Evolutionary conservation across 2,797 vertebrate genomes (phyloP), one percentile per base, ranked within the genome.

Genomic region (Micromesistius poutassou): DNA sequence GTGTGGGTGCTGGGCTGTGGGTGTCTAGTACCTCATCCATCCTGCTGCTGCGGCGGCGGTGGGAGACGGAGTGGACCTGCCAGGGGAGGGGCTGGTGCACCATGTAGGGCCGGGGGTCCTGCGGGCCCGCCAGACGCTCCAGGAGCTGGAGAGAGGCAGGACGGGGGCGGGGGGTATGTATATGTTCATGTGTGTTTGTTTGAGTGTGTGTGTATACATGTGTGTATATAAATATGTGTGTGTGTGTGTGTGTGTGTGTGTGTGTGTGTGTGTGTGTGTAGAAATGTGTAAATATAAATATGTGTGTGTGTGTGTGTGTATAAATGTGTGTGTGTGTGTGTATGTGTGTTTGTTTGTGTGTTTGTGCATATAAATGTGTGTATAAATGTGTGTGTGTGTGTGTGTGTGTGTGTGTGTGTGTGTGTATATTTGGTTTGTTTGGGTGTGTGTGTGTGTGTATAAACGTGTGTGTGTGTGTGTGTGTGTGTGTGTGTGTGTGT

Each of bases 1-100:
- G n/a, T n/a, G n/a, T n/a, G n/a, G n/a, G n/a, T n/a, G n/a, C n/a
- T n/a, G n/a, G n/a, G n/a, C 31, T 31, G 31, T 31, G 31, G 33
- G 33, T 3, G 33, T 3, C 33, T 5, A 3, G 2, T 33, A 33
- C 95, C 94, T 96, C 94, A 0, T 95, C 94, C 78, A 88, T 86
- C 73, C 91, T 92, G 92, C 95, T 97, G 88, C 89, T 94, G 84
- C 88, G 93, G 78, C 94, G 92, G 82, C 93, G 95, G 87, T 93
- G 94, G 0, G 94, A 94, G 80, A 96, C 96, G 0, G 91, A 95
- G 88, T 96, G 95, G 79, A 97, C 77, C 88, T 96, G 95, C 96
- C 96, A 96, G 76, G 95, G 96, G 87, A 96, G 90, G 62, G 95
- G 95, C 86, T 96, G 96, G 80, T 95, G 94, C 86, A 95, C 91